Evolutionary conservation across 2,888 invertebrate genomes (phyloP).

Genomic region (Fissipunctia ypsillon): DNA sequence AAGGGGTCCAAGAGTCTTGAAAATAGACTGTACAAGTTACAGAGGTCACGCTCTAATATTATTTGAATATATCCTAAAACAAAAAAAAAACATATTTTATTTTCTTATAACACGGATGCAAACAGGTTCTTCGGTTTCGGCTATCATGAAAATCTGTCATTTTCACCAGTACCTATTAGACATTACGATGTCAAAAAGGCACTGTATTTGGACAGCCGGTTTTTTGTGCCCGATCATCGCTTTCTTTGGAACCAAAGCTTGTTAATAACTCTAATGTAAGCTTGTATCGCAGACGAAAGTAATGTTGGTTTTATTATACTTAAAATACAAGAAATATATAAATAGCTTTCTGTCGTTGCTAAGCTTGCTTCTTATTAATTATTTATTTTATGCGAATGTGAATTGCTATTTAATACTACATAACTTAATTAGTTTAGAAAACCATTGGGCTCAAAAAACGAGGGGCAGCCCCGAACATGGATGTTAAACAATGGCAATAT

Average conservation of each 20-base stretch:
- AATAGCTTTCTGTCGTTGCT: slow-evolving; percentile 9
- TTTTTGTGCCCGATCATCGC: not conserved
- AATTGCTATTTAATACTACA: slow-evolving; percentile 12
- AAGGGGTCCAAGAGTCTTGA: not conserved
- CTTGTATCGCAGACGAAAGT: not conserved
- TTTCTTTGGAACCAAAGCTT: not conserved
- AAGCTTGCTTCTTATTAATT: slow-evolving; percentile 13
- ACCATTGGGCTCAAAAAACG: not conserved
- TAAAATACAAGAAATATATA: slow-evolving; percentile 10
- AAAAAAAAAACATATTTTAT: not conserved
- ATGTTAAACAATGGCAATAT: not conserved
- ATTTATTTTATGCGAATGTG: not conserved
- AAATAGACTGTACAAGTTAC: not conserved
- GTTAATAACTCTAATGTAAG: not conserved
- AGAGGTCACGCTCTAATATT: not conserved
- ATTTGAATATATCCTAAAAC: not conserved
- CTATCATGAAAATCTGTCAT: not conserved
- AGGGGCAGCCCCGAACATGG: not conserved
- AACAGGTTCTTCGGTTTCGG: not conserved
- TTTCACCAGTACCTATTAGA: not conserved
- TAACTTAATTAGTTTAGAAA: slow-evolving; percentile 1
- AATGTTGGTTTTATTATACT: not conserved
- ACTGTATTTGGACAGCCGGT: not conserved
- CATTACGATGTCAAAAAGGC: not conserved
- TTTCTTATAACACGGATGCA: not conserved